Base-by-base conservation (phyloP, 2,797 vertebrate genomes). In the Myotis planiceps region DNA sequence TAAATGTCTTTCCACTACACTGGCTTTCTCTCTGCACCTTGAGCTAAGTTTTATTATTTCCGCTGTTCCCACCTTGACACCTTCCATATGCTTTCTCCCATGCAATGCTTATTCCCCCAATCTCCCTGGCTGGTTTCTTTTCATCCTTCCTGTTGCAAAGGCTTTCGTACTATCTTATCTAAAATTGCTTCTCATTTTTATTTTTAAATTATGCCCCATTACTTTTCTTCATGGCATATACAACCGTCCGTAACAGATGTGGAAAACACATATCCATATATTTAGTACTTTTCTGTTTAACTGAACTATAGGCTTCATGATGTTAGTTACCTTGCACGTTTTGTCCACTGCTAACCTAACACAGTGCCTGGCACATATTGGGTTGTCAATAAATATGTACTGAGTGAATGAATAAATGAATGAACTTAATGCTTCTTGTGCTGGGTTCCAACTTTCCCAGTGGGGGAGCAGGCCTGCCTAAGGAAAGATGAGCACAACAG, bases 41-140 rank as follows among this genome's bases (percentile, higher is more conserved):
- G n/a, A 69, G 9, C 9, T 51, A 58, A 58, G 2, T 15, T 68
- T 51, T 60, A 49, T 58, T 80, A 32, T 88, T 79, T 18, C 74
- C 12, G 7, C 13, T 34, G 7, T 5, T 9, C 4, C 12, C 0
- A 66, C 12, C 21, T 8, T 58, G 49, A 42, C 4, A 3, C 16
- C 32, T 34, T 47, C 21, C 37, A 29, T 3, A 10, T 8, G 7
- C 47, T 80, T 85, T 76, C 15, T 45, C 2, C 0, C 14, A 15
- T 55, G 37, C 12, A 81, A 45, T 8, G 16, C 2, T 88, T 51
- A 65, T 53, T 49, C n/a, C 27, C 18, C 39, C 5, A 32, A 42
- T 72, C 49, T 63, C 15, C 16, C 13, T 53, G 45, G 49, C 27
- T 89, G 6, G 16, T 51, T 89, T 85, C 55, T 82, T 74, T 34